Evolutionary conservation across 2,797 vertebrate species (phyloP), one percentile per base, ranked within the genome.

Genomic region (Mionectes olivaceus): DNA sequence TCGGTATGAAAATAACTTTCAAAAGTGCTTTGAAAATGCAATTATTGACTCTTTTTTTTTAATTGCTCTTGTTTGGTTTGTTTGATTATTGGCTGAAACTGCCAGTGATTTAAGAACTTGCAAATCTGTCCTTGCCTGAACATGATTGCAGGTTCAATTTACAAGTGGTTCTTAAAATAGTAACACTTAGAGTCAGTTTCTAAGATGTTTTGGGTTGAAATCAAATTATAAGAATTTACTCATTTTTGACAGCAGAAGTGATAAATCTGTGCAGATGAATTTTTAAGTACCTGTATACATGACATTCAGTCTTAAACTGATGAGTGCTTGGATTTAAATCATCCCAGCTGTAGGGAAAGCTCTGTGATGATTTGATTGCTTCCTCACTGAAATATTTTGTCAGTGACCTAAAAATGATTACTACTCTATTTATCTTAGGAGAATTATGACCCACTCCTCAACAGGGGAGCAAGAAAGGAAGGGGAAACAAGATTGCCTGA

Each of bases 221-320:
- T 95, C 95, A 96, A 94, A 91, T 95, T 87, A 95, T 83, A 95
- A 90, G 89, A 96, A 96, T 97, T 91, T 95, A 94, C 95, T 96
- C 79, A 71, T 89, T 97, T 96, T 97, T 97, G 96, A 97, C 97
- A 97, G 96, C 86, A 91, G 92, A 90, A 94, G 75, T 69, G 94
- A 94, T 97, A 94, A 96, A 94, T 39, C 90, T 76, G 83, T 83
- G 91, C 83, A 96, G 89, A 89, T 93, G 82, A 92, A 77, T 96
- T 79, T 96, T 94, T 93, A 95, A 97, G 96, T 96, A 95, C 89
- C 84, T 95, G 28, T 83, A 59, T 93, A 96, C 80, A 94, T 89
- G 82, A 90, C 41, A 35, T 75, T 63, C 43, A 78, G 55, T 69
- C 84, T 94, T 92, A 92, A 96, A 94, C 53, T 79, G 79, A 55